Conservation (phyloP, 2,797 vertebrate species). For the Petrocephalus sullivani region DNA sequence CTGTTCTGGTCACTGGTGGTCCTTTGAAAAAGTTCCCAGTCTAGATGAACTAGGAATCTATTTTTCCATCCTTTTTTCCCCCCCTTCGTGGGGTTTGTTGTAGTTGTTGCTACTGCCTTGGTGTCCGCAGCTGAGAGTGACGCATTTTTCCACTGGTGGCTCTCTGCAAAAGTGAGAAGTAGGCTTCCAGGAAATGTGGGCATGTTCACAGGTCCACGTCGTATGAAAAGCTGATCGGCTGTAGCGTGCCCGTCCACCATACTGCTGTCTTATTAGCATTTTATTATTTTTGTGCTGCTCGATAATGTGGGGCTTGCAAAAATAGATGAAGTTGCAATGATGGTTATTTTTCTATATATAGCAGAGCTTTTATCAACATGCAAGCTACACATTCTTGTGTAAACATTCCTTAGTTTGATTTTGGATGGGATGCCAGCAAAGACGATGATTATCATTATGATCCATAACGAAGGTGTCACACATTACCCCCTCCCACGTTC, state of each 20-base stretch:
- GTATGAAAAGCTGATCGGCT: background rate
- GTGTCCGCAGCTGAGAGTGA: constrained; percentile 12
- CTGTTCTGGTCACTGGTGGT: constrained; percentile 13
- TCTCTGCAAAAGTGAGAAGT: background rate
- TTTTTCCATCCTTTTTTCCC: constrained; percentile 24
- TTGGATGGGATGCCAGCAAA: background rate
- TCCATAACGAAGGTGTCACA: background rate
- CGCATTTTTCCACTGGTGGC: background rate
- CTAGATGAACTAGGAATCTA: constrained; percentile 34
- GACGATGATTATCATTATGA: background rate
- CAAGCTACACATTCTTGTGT: background rate
- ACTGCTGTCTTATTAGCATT: background rate
- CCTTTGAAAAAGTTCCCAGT: constrained; percentile 28
- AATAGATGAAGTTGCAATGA: background rate
- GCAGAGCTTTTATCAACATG: background rate
- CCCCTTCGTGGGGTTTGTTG: constrained; percentile 16
- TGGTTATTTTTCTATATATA: background rate
- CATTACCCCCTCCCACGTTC: background rate
- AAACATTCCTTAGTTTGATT: background rate
- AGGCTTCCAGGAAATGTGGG: background rate
- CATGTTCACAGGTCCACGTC: background rate
- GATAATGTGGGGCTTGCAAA: background rate
- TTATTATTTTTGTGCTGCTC: background rate
- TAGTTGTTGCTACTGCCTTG: constrained; percentile 44
- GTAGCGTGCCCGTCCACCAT: background rate